Evolutionary conservation across 1,140 invertebrate species (phyloP).

Genomic region (Polyergus mexicanus): DNA sequence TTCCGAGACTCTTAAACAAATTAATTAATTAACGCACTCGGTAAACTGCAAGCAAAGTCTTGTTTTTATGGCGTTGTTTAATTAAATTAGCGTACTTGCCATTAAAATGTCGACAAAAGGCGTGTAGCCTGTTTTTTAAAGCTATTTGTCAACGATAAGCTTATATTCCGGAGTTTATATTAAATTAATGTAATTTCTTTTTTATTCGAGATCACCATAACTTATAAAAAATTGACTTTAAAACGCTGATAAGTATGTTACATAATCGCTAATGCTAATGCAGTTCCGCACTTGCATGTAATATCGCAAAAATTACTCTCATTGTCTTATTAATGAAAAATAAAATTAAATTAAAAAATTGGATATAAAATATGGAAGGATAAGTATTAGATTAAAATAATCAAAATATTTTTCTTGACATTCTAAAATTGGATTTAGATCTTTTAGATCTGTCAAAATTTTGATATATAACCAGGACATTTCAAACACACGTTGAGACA

Average conservation of each 20-base stretch:
- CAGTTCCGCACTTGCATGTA: neutral
- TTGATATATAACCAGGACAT: neutral
- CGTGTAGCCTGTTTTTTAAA: neutral
- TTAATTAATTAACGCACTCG: slow-evolving; percentile 41
- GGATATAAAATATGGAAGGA: too few relatives aligned
- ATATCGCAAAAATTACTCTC: neutral
- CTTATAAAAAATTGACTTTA: slow-evolving; percentile 6
- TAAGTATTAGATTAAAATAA: neutral
- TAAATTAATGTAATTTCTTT: neutral
- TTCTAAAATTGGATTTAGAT: slow-evolving; percentile 14
- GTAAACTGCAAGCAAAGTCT: neutral
- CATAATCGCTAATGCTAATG: slow-evolving; percentile 5
- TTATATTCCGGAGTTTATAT: neutral
- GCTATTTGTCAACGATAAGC: neutral
- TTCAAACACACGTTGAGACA: neutral
- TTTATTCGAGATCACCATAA: neutral
- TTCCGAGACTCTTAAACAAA: neutral
- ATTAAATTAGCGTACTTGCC: slow-evolving; percentile 17
- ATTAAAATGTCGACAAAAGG: slow-evolving; percentile 24
- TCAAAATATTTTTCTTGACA: neutral
- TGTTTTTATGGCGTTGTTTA: neutral
- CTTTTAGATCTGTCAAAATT: neutral
- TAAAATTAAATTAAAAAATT: too few relatives aligned
- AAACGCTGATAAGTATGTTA: neutral
- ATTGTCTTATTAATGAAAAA: too few relatives aligned